Base-by-base conservation (phyloP, 2,888 invertebrate species). In the Phalera bucephala region DNA sequence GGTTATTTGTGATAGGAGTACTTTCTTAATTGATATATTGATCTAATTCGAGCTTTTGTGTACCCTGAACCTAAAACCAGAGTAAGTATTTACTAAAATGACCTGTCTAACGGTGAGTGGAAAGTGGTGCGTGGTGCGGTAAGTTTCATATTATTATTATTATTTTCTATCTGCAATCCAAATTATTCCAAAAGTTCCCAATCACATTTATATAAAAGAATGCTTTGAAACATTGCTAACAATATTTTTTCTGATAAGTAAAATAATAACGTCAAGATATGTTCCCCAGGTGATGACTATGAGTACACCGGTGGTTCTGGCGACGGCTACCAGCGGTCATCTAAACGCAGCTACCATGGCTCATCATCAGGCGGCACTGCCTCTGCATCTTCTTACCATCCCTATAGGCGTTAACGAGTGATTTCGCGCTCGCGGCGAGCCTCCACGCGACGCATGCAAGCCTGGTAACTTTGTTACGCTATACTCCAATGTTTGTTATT, bases 251-350 rank as follows among this genome's bases (percentile, higher is more conserved):
- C n/a, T n/a, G n/a, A n/a, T n/a, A n/a, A n/a, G n/a, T 1, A 14
- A n/a, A 11, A 33, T 39, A 34, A 27, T 52, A 49, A 54, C 20
- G 20, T 39, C n/a, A 32, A 31, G 32, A 27, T 45, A 10, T 45
- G 28, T 44, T 36, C 31, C 10, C 64, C 64, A 86, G 88, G 86
- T 72, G 89, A 89, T 59, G 90, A 90, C 62, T 87, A 84, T 74
- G 90, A 90, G 58, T 85, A 86, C 68, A 82, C 88, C 31, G 90
- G 90, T 22, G 90, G 84, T 1, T 88, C 90, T 9, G 90, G 90
- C 36, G 90, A 90, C 31, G 89, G 89, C 1, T 85, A 87, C 54
- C 89, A 88, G 60, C 75, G 81, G 46, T 67, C 89, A 22, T 79
- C 87, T 17, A 89, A 89, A 69, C 85, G 89, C 38, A 80, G 75